phyloP scores from a whole-genome alignment of 2,888 invertebrate species.

The Flabesymbios commensalis region DNA sequence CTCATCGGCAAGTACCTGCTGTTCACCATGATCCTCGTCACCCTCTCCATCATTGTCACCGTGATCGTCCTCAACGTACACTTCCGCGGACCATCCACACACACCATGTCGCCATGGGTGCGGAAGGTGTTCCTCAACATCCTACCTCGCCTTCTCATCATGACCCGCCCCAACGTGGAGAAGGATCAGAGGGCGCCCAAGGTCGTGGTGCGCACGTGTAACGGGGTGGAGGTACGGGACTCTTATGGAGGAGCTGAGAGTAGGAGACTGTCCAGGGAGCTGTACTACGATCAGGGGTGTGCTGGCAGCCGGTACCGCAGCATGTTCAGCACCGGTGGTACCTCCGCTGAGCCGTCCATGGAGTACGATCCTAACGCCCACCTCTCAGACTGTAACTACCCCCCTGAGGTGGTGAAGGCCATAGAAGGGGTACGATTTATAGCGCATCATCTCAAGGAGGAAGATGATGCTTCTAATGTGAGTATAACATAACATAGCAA shows the following conservation, averaged over 20 bases:
- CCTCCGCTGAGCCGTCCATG: not conserved
- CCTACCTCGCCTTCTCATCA: slow-evolving; percentile 86
- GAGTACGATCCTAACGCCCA: slow-evolving; percentile 23
- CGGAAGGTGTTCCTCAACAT: slow-evolving; percentile 89
- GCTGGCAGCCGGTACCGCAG: not conserved
- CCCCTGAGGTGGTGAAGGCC: slow-evolving; percentile 84
- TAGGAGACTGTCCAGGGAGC: slow-evolving; percentile 13
- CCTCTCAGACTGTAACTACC: slow-evolving; percentile 24
- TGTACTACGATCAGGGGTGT: not conserved
- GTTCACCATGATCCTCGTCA: slow-evolving; percentile 62
- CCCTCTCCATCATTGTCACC: slow-evolving; percentile 63
- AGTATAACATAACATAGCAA: no score
- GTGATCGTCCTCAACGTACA: slow-evolving; percentile 74
- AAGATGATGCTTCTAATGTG: slow-evolving; percentile 74
- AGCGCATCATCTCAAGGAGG: slow-evolving; percentile 95
- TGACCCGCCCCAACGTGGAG: slow-evolving; percentile 74
- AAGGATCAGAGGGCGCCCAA: slow-evolving; percentile 32
- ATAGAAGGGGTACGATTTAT: slow-evolving; percentile 94
- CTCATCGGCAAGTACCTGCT: slow-evolving; percentile 74
- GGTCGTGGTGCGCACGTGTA: slow-evolving; percentile 52
- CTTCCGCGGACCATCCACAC: slow-evolving; percentile 97
- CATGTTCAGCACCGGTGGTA: not conserved
- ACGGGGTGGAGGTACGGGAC: slow-evolving; percentile 56
- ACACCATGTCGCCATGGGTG: slow-evolving; percentile 98
- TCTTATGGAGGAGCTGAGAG: slow-evolving; percentile 24